Evolutionary conservation across 2,797 vertebrate genomes (phyloP).

Genomic region (Poecilia velifera): DNA sequence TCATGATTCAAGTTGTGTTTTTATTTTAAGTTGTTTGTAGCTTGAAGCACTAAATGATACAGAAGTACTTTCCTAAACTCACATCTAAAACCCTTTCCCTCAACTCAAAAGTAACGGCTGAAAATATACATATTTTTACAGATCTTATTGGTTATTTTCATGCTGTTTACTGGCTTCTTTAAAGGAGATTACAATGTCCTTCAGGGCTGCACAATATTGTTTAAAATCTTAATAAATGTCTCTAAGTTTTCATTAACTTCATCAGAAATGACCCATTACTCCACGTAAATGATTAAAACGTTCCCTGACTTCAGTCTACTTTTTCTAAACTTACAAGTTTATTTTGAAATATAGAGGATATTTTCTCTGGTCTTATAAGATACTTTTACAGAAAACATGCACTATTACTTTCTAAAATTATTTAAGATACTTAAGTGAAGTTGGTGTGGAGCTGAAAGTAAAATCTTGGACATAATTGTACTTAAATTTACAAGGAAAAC

Average conservation of each 20-base stretch:
- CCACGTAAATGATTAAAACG: neutral
- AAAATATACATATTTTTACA: neutral
- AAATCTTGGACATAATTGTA: neutral
- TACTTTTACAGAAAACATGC: neutral
- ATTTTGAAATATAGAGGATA: neutral
- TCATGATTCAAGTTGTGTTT: neutral
- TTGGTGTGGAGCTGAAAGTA: neutral
- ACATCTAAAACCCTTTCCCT: neutral
- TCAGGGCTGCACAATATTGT: neutral
- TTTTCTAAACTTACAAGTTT: neutral
- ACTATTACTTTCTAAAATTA: neutral
- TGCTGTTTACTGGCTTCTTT: neutral
- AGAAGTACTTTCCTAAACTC: neutral
- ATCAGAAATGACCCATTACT: neutral
- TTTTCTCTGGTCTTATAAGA: neutral
- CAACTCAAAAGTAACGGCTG: neutral
- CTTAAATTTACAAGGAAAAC: neutral
- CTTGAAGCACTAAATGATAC: neutral
- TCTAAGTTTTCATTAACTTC: neutral
- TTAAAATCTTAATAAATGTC: no score
- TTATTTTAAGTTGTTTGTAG: neutral
- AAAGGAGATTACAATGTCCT: neutral
- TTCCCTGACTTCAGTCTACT: neutral
- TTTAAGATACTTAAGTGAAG: neutral
- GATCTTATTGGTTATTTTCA: neutral